phyloP scores from a whole-genome alignment of 2,888 invertebrate genomes.

The Acleris holmiana region DNA sequence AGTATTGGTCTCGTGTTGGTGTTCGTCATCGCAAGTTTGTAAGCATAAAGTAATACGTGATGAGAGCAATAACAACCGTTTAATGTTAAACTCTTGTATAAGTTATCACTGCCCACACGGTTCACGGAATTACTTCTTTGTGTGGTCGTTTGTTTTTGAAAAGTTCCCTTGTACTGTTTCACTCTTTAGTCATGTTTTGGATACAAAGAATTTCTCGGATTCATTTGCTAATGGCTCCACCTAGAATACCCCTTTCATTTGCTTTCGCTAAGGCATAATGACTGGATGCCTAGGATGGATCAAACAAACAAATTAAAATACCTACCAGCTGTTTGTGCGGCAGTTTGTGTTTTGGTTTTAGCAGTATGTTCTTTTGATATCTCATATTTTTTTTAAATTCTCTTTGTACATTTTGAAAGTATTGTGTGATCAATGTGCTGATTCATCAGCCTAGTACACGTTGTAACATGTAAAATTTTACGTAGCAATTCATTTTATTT shows the following conservation, averaged over 20 bases:
- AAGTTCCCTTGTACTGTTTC: conserved; percentile 14
- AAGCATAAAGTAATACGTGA: conserved; percentile 32
- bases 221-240: too few relatives aligned
- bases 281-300: too few relatives aligned
- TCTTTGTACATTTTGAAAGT: too few relatives aligned
- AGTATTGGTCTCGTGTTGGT: conserved; percentile 12
- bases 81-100: conserved; percentile 25
- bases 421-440: too few relatives aligned
- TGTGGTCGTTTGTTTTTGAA: conserved; percentile 17
- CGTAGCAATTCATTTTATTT: too few relatives aligned
- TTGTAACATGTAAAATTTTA: neutral
- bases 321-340: too few relatives aligned
- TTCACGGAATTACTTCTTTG: conserved; percentile 29
- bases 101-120: conserved; percentile 23
- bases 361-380: too few relatives aligned
- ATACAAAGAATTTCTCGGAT: neutral
- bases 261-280: too few relatives aligned
- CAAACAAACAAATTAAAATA: too few relatives aligned
- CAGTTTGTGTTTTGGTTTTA: too few relatives aligned
- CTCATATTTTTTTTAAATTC: too few relatives aligned
- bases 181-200: conserved; percentile 16
- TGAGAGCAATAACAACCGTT: conserved; percentile 31
- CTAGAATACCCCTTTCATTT: too few relatives aligned
- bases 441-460: neutral
- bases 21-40: conserved; percentile 4